A percentile compares a stretch with the other conserved stretches of the same genome.
phyloP scores from a whole-genome alignment of 2,113 vertebrate species.

The Mus spicilegus region DNA sequence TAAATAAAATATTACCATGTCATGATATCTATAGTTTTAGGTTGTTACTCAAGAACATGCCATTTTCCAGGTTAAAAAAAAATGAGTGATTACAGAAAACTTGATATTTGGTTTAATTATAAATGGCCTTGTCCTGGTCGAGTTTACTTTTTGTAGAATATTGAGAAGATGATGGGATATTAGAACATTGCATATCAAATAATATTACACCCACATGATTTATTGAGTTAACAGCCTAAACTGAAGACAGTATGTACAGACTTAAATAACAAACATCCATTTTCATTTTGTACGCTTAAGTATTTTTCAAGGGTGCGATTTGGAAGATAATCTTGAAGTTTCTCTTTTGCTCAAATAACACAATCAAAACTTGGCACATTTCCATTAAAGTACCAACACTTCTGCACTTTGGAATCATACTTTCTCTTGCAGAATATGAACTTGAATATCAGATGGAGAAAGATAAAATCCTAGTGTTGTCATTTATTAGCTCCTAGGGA shows the following conservation, averaged over 20 bases:
- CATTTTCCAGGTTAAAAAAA: constrained; percentile 30
- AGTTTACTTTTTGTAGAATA: not conserved
- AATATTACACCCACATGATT: not conserved
- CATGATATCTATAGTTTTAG: not conserved
- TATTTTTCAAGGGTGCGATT: not conserved
- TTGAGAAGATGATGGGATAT: not conserved
- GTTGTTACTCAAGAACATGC: not conserved
- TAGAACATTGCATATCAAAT: not conserved
- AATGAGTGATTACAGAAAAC: not conserved
- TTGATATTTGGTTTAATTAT: not conserved
- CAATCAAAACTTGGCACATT: not conserved
- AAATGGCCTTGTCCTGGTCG: not conserved
- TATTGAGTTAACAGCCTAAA: not conserved
- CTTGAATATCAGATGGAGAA: not conserved
- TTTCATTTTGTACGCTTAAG: not conserved
- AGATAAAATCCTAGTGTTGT: not conserved
- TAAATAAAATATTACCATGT: constrained; percentile 27
- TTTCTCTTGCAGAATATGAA: not conserved
- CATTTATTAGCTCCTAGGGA: not conserved
- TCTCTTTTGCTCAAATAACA: not conserved
- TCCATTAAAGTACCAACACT: not conserved
- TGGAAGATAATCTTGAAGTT: constrained; percentile 11
- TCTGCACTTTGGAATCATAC: not conserved
- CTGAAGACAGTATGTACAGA: not conserved
- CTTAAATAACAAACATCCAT: not conserved